phyloP scores from a whole-genome alignment of 2,797 vertebrate species.

The Loris lydekkerianus region DNA sequence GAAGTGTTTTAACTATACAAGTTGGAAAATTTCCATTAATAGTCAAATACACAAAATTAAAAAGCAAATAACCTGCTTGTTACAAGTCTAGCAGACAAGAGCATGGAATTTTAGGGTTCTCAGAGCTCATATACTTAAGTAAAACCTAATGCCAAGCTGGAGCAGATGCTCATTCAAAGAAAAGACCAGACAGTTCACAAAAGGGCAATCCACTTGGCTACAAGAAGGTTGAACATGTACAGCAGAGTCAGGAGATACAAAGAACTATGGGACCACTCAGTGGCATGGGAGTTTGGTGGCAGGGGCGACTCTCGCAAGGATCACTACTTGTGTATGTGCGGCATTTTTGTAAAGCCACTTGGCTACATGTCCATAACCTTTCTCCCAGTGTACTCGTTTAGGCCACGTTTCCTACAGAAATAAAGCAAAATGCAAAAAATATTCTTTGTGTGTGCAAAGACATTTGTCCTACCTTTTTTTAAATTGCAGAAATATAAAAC shows the following conservation, averaged over 20 bases:
- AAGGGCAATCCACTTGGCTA: background rate
- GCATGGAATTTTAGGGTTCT: background rate
- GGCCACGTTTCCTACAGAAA: background rate
- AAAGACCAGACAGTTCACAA: background rate
- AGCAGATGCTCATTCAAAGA: background rate
- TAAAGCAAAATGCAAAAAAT: background rate
- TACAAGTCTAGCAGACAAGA: background rate
- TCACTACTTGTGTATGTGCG: background rate
- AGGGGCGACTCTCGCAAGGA: accelerated
- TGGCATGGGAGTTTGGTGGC: background rate
- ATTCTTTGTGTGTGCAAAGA: background rate
- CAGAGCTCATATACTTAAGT: background rate
- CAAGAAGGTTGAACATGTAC: background rate
- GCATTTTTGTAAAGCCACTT: background rate
- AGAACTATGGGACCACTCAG: background rate
- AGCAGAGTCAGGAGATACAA: too few relatives aligned
- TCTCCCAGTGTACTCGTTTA: background rate
- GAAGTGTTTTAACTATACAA: background rate
- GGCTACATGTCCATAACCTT: background rate
- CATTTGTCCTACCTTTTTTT: background rate
- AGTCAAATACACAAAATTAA: background rate
- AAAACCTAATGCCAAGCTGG: background rate
- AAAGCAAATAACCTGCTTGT: background rate
- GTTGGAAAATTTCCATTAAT: background rate
- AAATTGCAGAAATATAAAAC: background rate